phyloP scores from a whole-genome alignment of 2,113 vertebrate species.

The Campylomormyrus numenius region DNA sequence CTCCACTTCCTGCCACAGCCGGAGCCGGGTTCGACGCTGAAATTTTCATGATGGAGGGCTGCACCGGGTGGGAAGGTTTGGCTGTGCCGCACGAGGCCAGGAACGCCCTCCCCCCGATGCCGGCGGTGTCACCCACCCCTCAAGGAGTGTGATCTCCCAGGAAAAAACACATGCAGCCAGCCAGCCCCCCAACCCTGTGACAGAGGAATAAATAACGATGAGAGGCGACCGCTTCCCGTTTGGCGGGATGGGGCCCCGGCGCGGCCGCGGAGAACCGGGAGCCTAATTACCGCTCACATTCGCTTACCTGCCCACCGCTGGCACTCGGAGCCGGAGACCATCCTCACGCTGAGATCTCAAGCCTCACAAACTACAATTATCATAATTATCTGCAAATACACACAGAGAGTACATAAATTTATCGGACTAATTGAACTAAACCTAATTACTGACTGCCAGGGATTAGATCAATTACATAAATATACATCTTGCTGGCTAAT shows the following conservation, averaged over 20 bases:
- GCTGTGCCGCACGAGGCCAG: conserved; percentile 8
- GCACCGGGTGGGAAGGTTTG: conserved; percentile 17
- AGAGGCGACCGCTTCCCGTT: conserved; percentile 5
- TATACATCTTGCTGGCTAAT: background rate
- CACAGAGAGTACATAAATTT: background rate
- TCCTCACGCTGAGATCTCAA: background rate
- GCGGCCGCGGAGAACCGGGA: background rate
- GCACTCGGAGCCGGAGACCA: background rate
- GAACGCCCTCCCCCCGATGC: conserved; percentile 37
- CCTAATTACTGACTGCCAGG: background rate
- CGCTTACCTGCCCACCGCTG: background rate
- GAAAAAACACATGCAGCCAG: conserved; percentile 8
- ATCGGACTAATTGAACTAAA: background rate
- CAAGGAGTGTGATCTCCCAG: conserved; percentile 29
- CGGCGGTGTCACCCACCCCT: conserved; percentile 40
- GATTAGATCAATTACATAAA: conserved; percentile 5
- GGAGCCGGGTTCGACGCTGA: conserved; percentile 26
- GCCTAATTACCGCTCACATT: background rate
- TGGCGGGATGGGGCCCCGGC: background rate
- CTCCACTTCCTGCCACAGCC: conserved; percentile 23
- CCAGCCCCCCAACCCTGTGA: background rate
- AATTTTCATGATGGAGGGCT: conserved; percentile 30
- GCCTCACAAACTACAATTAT: background rate
- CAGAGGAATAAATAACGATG: conserved; percentile 28
- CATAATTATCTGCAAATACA: conserved; percentile 6